Conservation (phyloP, 2,888 invertebrate species). For the Poecilus cupreus region DNA sequence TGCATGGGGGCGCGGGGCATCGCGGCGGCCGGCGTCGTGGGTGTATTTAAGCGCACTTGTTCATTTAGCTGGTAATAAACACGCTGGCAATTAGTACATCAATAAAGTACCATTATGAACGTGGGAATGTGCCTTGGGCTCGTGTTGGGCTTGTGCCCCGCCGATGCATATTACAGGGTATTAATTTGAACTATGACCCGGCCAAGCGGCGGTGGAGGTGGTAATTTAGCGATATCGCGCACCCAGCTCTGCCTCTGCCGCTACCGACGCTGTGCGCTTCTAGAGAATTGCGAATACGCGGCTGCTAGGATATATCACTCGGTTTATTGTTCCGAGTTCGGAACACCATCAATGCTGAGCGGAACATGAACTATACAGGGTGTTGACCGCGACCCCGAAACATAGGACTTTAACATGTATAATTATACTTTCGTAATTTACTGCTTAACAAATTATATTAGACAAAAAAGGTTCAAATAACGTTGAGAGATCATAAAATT, state of each 20-base stretch:
- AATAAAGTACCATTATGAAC: slow-evolving; percentile 54
- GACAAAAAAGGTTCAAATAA: no score
- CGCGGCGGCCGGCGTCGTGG: neutral
- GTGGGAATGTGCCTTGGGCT: slow-evolving; percentile 39
- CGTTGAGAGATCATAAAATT: no score
- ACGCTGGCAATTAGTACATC: slow-evolving; percentile 49
- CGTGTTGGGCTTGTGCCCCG: slow-evolving; percentile 1
- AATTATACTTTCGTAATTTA: no score
- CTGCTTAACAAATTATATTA: no score
- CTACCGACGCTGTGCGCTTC: no score
- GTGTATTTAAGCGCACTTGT: slow-evolving; percentile 49
- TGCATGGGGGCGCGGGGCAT: neutral
- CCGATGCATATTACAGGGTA: slow-evolving; percentile 55
- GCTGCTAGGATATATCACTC: slow-evolving; percentile 3
- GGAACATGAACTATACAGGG: neutral
- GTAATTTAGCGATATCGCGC: slow-evolving; percentile 39
- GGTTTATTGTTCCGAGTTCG: neutral
- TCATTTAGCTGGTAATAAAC: slow-evolving; percentile 51
- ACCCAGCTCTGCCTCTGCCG: neutral
- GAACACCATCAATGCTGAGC: neutral
- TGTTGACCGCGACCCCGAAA: no score
- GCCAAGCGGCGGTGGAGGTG: neutral
- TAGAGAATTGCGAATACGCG: neutral
- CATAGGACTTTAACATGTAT: no score
- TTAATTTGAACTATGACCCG: slow-evolving; percentile 55